Evolutionary conservation across 2,113 vertebrate genomes (phyloP).

Genomic region (Illadopsis cleaveri): DNA sequence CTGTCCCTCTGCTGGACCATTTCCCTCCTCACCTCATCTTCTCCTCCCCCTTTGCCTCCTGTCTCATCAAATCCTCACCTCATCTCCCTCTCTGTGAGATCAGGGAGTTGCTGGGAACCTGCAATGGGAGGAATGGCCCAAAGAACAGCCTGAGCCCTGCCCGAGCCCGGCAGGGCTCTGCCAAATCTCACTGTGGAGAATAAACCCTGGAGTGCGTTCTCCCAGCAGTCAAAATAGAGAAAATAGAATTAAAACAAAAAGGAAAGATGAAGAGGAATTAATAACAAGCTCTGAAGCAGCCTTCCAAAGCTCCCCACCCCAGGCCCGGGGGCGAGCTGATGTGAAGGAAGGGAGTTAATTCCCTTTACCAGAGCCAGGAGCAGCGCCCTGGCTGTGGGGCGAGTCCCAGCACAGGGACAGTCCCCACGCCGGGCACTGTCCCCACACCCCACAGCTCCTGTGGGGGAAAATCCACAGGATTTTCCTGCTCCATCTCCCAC

Average conservation of each 20-base stretch:
- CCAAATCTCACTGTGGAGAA: not conserved
- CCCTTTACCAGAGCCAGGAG: accelerated
- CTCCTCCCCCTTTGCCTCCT: no score
- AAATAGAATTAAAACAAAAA: not conserved
- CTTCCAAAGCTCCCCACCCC: not conserved
- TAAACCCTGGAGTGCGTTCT: not conserved
- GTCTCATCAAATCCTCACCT: no score
- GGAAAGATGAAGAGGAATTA: not conserved
- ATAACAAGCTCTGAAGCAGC: not conserved
- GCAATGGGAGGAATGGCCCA: not conserved
- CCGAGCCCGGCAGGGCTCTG: not conserved
- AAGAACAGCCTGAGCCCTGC: not conserved
- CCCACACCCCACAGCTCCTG: not conserved
- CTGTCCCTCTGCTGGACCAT: no score
- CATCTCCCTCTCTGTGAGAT: no score
- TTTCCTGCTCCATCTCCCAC: not conserved
- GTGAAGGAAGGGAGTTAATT: not conserved
- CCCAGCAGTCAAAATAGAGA: not conserved
- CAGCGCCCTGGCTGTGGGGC: no score
- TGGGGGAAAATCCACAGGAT: no score
- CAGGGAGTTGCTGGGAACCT: not conserved
- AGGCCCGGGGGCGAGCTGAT: not conserved
- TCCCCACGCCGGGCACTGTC: no score
- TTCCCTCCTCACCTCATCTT: no score
- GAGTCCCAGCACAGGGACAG: not conserved